phyloP scores from a whole-genome alignment of 2,113 vertebrate species.

The Sardina pilchardus region DNA sequence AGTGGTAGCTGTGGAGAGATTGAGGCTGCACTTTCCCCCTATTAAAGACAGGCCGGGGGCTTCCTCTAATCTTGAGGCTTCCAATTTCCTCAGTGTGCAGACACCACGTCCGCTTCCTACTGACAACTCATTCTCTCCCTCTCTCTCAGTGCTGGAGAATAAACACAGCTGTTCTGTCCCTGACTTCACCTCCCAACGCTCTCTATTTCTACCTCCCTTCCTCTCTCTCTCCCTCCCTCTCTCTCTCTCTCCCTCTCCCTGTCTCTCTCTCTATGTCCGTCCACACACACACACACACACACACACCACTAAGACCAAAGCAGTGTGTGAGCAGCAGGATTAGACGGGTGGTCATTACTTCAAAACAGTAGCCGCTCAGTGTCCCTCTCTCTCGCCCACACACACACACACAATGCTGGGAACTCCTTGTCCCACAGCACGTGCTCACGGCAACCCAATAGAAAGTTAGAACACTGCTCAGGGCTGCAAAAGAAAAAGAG shows the following conservation, averaged over 20 bases:
- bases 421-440: background rate
- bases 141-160: background rate
- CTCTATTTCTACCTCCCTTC: background rate
- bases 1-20: background rate
- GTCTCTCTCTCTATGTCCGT: background rate
- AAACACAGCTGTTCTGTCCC: constrained; percentile 15
- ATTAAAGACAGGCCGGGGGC: background rate
- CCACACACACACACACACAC: background rate
- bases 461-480: background rate
- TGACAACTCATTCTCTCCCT: background rate
- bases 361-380: background rate
- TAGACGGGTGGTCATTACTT: background rate
- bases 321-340: background rate
- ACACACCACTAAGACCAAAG: background rate
- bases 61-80: background rate
- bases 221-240: background rate
- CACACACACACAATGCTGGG: background rate
- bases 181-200: background rate
- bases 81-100: background rate
- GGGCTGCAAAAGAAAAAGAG: background rate
- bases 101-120: background rate
- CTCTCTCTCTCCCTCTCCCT: background rate
- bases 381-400: background rate
- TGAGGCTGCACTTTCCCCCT: background rate
- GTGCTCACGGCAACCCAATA: background rate